phyloP scores from a whole-genome alignment of 2,888 invertebrate species.

The Trilocha varians region DNA sequence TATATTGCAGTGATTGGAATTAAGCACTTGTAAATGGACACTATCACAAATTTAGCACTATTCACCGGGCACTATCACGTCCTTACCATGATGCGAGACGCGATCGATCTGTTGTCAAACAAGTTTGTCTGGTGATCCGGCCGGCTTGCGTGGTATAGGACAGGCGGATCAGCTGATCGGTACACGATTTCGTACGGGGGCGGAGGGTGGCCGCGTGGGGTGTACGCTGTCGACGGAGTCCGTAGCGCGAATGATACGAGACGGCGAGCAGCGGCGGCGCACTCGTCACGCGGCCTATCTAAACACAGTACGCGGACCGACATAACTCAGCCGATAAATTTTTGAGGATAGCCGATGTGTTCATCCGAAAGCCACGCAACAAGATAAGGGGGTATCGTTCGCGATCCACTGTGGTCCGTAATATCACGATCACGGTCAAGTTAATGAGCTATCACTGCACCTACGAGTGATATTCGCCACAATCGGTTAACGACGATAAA shows the following conservation, averaged over 20 bases:
- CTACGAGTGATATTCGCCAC: conserved; percentile 37
- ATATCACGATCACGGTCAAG: conserved; percentile 40
- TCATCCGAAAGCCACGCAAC: conserved; percentile 53
- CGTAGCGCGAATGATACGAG: conserved; percentile 61
- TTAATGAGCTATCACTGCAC: conserved; percentile 32
- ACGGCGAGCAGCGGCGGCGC: conserved; percentile 52
- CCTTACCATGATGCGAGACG: conserved; percentile 58
- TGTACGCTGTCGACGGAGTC: conserved; percentile 48
- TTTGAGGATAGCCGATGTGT: conserved; percentile 50
- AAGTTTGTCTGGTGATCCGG: conserved; percentile 27
- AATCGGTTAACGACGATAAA: conserved; percentile 18
- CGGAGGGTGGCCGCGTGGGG: conserved; percentile 36
- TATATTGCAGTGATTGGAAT: conserved; percentile 9
- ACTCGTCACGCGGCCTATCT: conserved; percentile 54
- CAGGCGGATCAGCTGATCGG: conserved; percentile 56
- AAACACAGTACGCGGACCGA: conserved; percentile 44
- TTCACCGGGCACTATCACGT: conserved; percentile 47
- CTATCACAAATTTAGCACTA: conserved; percentile 35
- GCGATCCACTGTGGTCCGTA: conserved; percentile 33
- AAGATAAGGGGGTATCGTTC: conserved; percentile 40
- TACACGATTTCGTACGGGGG: conserved; percentile 31
- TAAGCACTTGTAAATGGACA: conserved; percentile 33
- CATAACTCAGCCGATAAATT: conserved; percentile 45
- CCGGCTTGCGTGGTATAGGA: conserved; percentile 26
- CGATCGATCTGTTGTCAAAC: conserved; percentile 35